Percentiles rank a stretch among this genome's conserved stretches.
phyloP scores from a whole-genome alignment of 2,113 vertebrate genomes.

The Labeo rohita region DNA sequence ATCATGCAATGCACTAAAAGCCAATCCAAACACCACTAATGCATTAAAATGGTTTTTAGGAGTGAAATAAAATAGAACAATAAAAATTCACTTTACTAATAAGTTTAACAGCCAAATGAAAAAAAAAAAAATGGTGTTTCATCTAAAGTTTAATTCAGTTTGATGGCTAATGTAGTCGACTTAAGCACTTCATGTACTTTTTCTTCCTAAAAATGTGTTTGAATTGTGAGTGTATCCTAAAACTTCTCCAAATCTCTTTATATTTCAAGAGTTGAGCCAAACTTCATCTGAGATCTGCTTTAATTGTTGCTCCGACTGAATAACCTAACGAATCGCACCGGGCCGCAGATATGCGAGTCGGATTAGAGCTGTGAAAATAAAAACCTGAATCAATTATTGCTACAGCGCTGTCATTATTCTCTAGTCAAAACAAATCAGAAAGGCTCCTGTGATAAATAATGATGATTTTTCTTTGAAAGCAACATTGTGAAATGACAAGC shows the following conservation, averaged over 20 bases:
- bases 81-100: no score
- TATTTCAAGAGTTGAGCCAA: not conserved
- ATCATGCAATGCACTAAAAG: no score
- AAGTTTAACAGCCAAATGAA: not conserved
- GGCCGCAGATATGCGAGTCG: not conserved
- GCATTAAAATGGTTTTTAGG: no score
- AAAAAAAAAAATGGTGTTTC: no score
- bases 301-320: not conserved
- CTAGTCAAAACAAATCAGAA: conserved; percentile 49
- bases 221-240: not conserved
- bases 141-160: not conserved
- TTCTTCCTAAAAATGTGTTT: not conserved
- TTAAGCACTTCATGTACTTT: not conserved
- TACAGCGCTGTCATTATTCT: conserved; percentile 58
- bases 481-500: conserved; percentile 51
- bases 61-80: not conserved
- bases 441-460: conserved; percentile 45
- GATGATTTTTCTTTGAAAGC: conserved; percentile 49
- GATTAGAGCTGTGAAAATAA: not conserved
- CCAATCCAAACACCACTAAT: no score
- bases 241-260: not conserved
- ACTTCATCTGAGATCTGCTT: not conserved
- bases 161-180: not conserved
- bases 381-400: conserved; percentile 32
- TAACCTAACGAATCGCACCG: not conserved